Base-by-base conservation (phyloP, 1,140 invertebrate genomes). In the Subanguina moxae region DNA sequence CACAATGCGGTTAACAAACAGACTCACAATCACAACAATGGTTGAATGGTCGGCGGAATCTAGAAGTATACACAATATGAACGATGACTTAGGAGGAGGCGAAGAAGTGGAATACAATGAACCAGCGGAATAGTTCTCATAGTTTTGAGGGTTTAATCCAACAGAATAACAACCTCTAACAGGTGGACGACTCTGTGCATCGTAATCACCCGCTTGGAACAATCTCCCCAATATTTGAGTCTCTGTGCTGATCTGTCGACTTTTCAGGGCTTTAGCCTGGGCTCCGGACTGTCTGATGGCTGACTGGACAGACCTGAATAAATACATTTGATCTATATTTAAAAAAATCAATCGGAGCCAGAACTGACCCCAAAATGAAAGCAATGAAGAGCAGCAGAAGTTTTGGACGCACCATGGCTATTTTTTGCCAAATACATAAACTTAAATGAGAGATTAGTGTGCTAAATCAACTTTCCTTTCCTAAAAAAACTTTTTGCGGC, bases 1-100 rank as follows among this genome's bases (percentile, higher is more conserved):
- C 28, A 71, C 59, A 43, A 81, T 57, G 11, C 74, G 57, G 59
- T 82, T 80, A 59, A 81, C 75, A 64, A 70, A 71, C 43, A 82
- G 48, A 19, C 72, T 74, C 5, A 72, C 66, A 61, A 81, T 80
- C 11, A 82, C 78, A 32, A 82, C 68, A 58, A 81, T 82, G 13
- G 80, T 59, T 19, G 74, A 65, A 61, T 80, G 80, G 23, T 76
- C 72, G 21, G 80, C 77, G 25, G 48, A 66, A 23, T 82, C 78
- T 78, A 56, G 23, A 52, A 52, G 3, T 52, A 21, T 52, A 52
- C 23, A 21, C 23, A 21, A 52, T 21, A 21, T 52, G 32, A 68
- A 67, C 1, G 27, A 13, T 57, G 5, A n/a, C 15, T 56, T 23
- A 7, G 58, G 17, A 61, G 27, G 42, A 19, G 28, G 42, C 7